These are phyloP conservation scores for Pseudochirops cupreus DNA, from an alignment of 2,797 vertebrate genomes.

Conservation along the genomic window DNA sequence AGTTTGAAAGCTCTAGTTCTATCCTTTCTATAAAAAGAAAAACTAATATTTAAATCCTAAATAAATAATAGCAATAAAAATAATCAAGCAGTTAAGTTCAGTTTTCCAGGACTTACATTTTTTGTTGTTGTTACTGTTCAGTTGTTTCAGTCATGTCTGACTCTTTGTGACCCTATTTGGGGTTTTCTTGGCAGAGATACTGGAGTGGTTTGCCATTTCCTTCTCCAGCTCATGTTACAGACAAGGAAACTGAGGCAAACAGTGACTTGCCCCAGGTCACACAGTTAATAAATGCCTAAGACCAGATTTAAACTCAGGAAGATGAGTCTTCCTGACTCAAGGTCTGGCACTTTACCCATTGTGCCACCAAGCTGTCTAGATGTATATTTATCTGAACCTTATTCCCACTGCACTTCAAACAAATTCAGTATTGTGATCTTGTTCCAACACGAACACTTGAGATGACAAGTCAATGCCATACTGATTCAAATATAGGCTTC, in stretches of 20 bases:
- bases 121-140: background rate
- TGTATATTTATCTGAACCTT: background rate
- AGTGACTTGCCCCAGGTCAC: background rate
- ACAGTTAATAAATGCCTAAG: background rate
- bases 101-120: background rate
- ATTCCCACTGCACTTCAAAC: background rate
- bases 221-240: background rate
- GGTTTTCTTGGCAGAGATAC: background rate
- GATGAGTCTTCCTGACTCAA: background rate
- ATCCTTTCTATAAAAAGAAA: background rate
- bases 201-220: background rate
- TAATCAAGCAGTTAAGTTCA: background rate
- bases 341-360: background rate
- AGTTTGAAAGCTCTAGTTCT: background rate
- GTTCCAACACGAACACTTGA: background rate
- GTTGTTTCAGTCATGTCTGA: background rate
- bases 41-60: background rate
- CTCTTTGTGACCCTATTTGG: background rate
- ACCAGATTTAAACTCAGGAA: background rate
- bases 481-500: background rate
- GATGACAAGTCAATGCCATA: background rate
- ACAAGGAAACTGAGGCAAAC: background rate
- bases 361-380: background rate
- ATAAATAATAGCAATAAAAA: background rate
- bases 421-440: background rate